These are phyloP conservation scores for Heliocidaris erythrogramma DNA, from an alignment of 35 echinoderm and acorn worm species.

Conservation along the genomic window DNA sequence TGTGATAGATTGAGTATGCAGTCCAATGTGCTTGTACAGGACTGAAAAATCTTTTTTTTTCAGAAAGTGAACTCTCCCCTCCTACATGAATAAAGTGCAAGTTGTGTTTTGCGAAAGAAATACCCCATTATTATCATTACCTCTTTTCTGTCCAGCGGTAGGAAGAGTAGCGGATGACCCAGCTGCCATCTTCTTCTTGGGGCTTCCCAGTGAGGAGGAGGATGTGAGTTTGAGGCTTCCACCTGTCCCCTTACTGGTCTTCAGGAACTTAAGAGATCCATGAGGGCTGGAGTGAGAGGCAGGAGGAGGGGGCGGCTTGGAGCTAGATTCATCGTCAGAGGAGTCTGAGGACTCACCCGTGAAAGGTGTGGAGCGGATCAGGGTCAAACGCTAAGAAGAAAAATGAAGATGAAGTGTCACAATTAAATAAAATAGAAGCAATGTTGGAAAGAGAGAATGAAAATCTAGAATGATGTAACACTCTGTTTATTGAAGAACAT, in stretches of 20 bases:
- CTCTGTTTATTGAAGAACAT: too few relatives aligned
- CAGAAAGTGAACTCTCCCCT: too few relatives aligned
- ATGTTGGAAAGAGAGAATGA: too few relatives aligned
- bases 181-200: conserved; percentile 16
- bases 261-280: conserved; percentile 11
- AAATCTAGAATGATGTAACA: too few relatives aligned
- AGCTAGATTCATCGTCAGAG: conserved; percentile 72
- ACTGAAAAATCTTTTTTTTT: too few relatives aligned
- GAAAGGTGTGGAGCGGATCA: conserved; percentile 88
- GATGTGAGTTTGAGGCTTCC: conserved; percentile 25
- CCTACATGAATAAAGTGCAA: too few relatives aligned
- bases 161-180: conserved; percentile 7
- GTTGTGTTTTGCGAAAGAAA: too few relatives aligned
- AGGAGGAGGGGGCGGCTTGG: neutral
- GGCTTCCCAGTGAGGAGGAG: neutral
- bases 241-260: neutral
- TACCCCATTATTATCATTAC: neutral
- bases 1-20: too few relatives aligned
- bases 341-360: conserved; percentile 80
- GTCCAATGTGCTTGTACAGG: too few relatives aligned
- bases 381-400: conserved; percentile 58
- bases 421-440: too few relatives aligned
- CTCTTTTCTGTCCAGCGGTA: conserved; percentile 30
- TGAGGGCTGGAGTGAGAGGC: neutral
- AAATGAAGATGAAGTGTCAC: neutral